A percentile compares a stretch with the other conserved stretches of the same genome.
These are phyloP conservation scores for Ceyx cyanopectus DNA, from an alignment of 2,113 vertebrate species.

Conservation along the genomic window DNA sequence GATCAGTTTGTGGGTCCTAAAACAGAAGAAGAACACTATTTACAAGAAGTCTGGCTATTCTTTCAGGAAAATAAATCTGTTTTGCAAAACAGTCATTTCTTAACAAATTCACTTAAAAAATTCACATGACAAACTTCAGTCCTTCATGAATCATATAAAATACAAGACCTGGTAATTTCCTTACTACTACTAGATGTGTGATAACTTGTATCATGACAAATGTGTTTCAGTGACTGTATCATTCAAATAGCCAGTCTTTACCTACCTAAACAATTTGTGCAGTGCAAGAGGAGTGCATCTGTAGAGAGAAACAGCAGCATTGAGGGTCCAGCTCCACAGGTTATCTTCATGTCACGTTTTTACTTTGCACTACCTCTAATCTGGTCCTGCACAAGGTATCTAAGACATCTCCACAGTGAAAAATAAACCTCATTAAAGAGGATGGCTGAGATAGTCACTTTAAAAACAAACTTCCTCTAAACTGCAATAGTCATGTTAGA, in stretches of 20 bases:
- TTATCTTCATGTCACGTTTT: background rate
- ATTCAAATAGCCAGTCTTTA: background rate
- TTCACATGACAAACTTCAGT: background rate
- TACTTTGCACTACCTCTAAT: background rate
- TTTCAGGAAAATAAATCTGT: background rate
- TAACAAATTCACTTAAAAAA: background rate
- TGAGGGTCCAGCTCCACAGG: background rate
- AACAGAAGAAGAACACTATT: background rate
- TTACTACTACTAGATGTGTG: background rate
- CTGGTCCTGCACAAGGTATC: background rate
- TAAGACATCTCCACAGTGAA: background rate
- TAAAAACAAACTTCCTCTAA: background rate
- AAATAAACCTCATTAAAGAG: background rate
- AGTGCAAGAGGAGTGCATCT: background rate
- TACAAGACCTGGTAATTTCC: background rate
- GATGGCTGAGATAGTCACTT: background rate
- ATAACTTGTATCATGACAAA: background rate
- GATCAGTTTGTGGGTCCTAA: background rate
- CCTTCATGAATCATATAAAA: background rate
- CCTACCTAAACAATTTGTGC: background rate
- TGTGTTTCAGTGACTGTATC: background rate
- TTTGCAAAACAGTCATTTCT: background rate
- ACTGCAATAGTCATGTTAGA: background rate
- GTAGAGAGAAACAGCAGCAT: rapidly evolving
- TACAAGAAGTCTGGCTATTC: background rate